Percentiles rank a stretch among this genome's conserved stretches.
Evolutionary conservation across 2,797 vertebrate species (phyloP).

Genomic region (Malurus leucopterus): DNA sequence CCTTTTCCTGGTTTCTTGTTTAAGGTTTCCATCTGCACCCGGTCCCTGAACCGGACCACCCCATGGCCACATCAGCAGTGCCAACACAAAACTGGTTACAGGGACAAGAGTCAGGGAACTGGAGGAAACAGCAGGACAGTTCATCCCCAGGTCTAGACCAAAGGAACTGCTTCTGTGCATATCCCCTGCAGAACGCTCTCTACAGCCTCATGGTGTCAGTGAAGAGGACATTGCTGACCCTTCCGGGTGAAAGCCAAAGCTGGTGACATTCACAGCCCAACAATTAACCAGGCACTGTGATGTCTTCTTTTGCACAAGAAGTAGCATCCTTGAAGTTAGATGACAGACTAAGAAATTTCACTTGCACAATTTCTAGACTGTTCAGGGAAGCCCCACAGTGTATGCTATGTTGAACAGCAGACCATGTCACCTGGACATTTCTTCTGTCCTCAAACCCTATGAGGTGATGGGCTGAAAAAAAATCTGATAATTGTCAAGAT

Average conservation of each 20-base stretch:
- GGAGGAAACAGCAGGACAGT: neutral
- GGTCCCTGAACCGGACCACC: neutral
- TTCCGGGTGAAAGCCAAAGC: neutral
- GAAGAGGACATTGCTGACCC: neutral
- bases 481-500: neutral
- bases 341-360: neutral
- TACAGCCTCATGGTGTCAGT: rapidly evolving
- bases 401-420: neutral
- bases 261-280: neutral
- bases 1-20: neutral
- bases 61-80: neutral
- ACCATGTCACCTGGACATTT: neutral
- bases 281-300: neutral
- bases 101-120: neutral
- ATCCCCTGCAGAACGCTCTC: neutral
- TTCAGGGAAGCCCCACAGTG: neutral
- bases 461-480: neutral
- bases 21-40: neutral
- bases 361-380: neutral
- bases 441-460: neutral
- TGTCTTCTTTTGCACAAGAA: neutral
- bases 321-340: neutral
- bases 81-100: neutral
- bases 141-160: neutral
- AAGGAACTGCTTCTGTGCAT: neutral